A percentile compares a stretch with the other conserved stretches of the same genome.
phyloP scores from a whole-genome alignment of 1,140 invertebrate genomes.

The Papilio glaucus region DNA sequence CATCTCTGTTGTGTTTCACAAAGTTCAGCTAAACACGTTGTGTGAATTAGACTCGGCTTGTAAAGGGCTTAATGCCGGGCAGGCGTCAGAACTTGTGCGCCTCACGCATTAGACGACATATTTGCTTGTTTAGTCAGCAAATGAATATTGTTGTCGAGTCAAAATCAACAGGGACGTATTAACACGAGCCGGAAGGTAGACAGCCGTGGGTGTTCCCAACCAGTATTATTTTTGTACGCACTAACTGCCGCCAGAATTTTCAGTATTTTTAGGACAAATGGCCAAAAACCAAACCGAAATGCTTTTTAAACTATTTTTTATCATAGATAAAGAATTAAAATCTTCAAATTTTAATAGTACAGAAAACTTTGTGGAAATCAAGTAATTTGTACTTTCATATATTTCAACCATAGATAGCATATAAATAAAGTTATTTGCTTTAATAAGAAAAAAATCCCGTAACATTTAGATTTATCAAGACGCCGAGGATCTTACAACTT shows the following conservation, averaged over 20 bases:
- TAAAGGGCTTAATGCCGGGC: slow-evolving; percentile 41
- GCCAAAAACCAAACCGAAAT: slow-evolving; percentile 20
- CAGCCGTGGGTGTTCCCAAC: slow-evolving; percentile 77
- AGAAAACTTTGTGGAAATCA: no score
- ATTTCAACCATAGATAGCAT: no score
- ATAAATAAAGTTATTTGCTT: no score
- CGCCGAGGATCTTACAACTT: no score
- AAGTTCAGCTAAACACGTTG: slow-evolving; percentile 77
- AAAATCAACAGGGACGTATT: slow-evolving; percentile 77
- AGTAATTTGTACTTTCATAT: no score
- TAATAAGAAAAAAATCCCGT: no score
- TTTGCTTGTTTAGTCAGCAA: slow-evolving; percentile 51
- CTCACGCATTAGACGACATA: slow-evolving; percentile 53
- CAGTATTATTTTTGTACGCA: slow-evolving; percentile 57
- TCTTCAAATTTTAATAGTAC: no score
- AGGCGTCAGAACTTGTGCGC: slow-evolving; percentile 48
- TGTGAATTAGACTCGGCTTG: slow-evolving; percentile 74
- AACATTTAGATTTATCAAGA: no score
- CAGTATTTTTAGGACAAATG: slow-evolving; percentile 50
- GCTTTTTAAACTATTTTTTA: no score
- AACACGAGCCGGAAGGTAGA: slow-evolving; percentile 67
- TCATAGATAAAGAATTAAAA: slow-evolving; percentile 19
- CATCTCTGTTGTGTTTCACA: slow-evolving; percentile 75
- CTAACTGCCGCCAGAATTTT: slow-evolving; percentile 45
- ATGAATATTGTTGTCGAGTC: slow-evolving; percentile 55